A percentile compares a stretch with the other conserved stretches of the same genome.
Evolutionary conservation across 2,797 vertebrate species (phyloP).

Genomic region (Poeciliopsis infans): DNA sequence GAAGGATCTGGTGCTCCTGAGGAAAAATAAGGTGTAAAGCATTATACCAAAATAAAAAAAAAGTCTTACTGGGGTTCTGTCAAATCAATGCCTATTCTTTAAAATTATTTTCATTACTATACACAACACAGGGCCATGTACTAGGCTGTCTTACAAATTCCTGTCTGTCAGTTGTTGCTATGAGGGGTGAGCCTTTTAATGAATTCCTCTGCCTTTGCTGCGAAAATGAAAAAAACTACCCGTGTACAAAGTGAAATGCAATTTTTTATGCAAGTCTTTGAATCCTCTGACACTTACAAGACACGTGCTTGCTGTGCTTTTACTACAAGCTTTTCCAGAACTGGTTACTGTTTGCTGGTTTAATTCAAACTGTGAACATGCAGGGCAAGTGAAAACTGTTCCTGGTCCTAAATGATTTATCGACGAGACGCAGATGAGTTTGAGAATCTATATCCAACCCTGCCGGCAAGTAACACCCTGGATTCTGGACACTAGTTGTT

Average conservation of each 20-base stretch:
- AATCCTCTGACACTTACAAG: constrained; percentile 20
- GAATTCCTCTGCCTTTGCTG: constrained; percentile 23
- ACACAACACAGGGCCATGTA: constrained; percentile 37
- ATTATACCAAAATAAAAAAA: constrained; percentile 53
- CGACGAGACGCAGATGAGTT: constrained; percentile 47
- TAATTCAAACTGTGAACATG: constrained; percentile 48
- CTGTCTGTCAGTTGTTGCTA: constrained; percentile 35
- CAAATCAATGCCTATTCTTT: constrained; percentile 45
- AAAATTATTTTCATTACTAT: constrained; percentile 59
- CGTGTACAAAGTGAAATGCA: constrained; percentile 27
- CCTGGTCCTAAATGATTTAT: constrained; percentile 48
- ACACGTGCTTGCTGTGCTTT: constrained; percentile 14
- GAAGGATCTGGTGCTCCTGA: constrained; percentile 36
- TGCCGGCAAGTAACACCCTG: constrained; percentile 29
- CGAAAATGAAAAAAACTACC: constrained; percentile 20
- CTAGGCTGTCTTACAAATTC: constrained; percentile 37
- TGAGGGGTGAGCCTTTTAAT: constrained; percentile 20
- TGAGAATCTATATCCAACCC: constrained; percentile 43
- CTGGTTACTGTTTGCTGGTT: constrained; percentile 38
- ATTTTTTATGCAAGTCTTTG: constrained; percentile 20
- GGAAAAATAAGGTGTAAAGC: constrained; percentile 59
- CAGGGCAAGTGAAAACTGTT: constrained; percentile 49
- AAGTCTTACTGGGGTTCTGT: constrained; percentile 35
- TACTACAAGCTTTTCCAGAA: constrained; percentile 27
- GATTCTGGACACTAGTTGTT: constrained; percentile 14